Percentiles rank a stretch among this genome's conserved stretches.
These are phyloP conservation scores for Zosterops japonicus DNA, from an alignment of 2,113 vertebrate species.

Conservation along the genomic window DNA sequence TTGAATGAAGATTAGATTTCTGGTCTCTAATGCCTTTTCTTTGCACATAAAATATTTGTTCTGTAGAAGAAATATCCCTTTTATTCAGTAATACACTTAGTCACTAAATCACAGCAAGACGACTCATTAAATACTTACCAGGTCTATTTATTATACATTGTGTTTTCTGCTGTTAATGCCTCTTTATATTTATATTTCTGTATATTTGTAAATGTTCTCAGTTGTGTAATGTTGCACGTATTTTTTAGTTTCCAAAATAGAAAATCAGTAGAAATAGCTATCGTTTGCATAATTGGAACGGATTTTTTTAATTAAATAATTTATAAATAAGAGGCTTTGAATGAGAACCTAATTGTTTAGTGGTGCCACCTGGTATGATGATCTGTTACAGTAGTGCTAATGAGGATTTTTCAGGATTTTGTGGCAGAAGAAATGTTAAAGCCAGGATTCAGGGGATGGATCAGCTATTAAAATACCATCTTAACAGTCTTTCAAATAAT, in stretches of 20 bases:
- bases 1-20: not conserved
- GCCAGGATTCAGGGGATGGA: not conserved
- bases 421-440: not conserved
- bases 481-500: not conserved
- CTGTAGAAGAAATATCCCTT: not conserved
- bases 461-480: not conserved
- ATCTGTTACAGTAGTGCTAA: not conserved
- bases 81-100: not conserved
- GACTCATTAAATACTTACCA: slow-evolving; percentile 3
- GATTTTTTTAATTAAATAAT: not conserved
- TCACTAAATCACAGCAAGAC: not conserved
- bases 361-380: not conserved
- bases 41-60: not conserved
- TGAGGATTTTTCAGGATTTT: not conserved
- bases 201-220: not conserved
- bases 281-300: not conserved
- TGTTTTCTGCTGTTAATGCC: not conserved
- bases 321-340: not conserved
- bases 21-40: not conserved
- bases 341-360: not conserved
- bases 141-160: not conserved
- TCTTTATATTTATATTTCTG: not conserved
- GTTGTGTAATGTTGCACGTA: not conserved
- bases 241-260: not conserved
- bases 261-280: not conserved